phyloP scores from a whole-genome alignment of 2,113 vertebrate species.

The Balaeniceps rex region DNA sequence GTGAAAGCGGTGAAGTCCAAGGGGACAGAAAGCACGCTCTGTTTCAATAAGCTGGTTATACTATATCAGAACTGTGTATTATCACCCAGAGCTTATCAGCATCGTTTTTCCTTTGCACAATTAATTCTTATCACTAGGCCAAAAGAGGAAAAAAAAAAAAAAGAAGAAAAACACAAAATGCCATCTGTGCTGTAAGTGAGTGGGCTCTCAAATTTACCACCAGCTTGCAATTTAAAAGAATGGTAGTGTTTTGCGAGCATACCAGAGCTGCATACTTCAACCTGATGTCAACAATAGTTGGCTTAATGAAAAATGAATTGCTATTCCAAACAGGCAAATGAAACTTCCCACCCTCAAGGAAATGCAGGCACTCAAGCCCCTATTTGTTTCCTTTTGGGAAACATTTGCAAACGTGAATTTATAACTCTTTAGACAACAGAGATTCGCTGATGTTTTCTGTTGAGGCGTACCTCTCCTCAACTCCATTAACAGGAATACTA shows the following conservation, averaged over 20 bases:
- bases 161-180: neutral
- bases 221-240: slow-evolving; percentile 39
- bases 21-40: neutral
- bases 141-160: neutral
- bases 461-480: neutral
- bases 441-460: neutral
- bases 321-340: slow-evolving; percentile 10
- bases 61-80: slow-evolving; percentile 1
- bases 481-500: neutral
- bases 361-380: neutral
- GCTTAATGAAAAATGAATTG: slow-evolving; percentile 13
- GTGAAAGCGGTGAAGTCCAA: neutral
- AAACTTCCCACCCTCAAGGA: slow-evolving; percentile 52
- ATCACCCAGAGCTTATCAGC: slow-evolving; percentile 30
- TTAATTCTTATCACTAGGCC: slow-evolving; percentile 10
- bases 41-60: neutral
- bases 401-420: neutral
- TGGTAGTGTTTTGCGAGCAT: neutral
- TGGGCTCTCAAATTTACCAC: slow-evolving; percentile 30
- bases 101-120: slow-evolving; percentile 4
- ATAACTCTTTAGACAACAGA: neutral
- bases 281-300: slow-evolving; percentile 31
- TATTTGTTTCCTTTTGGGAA: neutral
- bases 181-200: slow-evolving; percentile 42
- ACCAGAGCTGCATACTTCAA: slow-evolving; percentile 45